These are phyloP conservation scores for Chorisops tibialis DNA, from an alignment of 2,888 invertebrate genomes.

Conservation along the genomic window DNA sequence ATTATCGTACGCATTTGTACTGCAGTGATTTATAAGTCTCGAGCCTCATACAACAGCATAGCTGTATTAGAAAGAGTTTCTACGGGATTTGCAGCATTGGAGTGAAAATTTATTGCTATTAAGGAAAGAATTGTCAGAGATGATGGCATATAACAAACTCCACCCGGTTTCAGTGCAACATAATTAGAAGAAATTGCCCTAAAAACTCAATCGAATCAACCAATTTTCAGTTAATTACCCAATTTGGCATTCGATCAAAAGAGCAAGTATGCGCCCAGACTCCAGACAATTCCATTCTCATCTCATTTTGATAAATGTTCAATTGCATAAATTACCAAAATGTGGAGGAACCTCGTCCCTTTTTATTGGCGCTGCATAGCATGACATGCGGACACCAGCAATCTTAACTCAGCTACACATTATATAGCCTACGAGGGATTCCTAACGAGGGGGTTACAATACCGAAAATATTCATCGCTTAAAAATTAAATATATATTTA, in stretches of 20 bases:
- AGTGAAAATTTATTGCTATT: slow-evolving; percentile 12
- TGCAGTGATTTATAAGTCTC: slow-evolving; percentile 34
- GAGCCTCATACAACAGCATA: slow-evolving; percentile 1
- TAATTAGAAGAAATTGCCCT: slow-evolving; percentile 4
- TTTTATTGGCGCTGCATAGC: background rate
- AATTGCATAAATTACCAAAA: slow-evolving; percentile 32
- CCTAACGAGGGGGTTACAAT: slow-evolving; percentile 1
- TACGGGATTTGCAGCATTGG: slow-evolving; percentile 12
- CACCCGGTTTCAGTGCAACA: background rate
- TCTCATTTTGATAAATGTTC: slow-evolving; percentile 32
- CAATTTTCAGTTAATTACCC: slow-evolving; percentile 31
- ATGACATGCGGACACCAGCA: slow-evolving; percentile 12
- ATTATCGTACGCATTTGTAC: slow-evolving; percentile 32
- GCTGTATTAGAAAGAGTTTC: background rate
- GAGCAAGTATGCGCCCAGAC: background rate
- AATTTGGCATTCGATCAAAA: slow-evolving; percentile 31
- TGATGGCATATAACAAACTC: background rate
- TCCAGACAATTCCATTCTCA: slow-evolving; percentile 19
- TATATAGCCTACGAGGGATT: background rate
- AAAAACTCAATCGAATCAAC: slow-evolving; percentile 17
- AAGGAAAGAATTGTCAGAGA: slow-evolving; percentile 13
- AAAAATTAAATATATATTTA: slow-evolving; percentile 32
- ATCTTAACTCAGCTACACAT: slow-evolving; percentile 17
- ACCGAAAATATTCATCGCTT: slow-evolving; percentile 32
- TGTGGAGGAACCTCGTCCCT: background rate